phyloP scores from a whole-genome alignment of 2,888 invertebrate species.

The Dynastes maya region DNA sequence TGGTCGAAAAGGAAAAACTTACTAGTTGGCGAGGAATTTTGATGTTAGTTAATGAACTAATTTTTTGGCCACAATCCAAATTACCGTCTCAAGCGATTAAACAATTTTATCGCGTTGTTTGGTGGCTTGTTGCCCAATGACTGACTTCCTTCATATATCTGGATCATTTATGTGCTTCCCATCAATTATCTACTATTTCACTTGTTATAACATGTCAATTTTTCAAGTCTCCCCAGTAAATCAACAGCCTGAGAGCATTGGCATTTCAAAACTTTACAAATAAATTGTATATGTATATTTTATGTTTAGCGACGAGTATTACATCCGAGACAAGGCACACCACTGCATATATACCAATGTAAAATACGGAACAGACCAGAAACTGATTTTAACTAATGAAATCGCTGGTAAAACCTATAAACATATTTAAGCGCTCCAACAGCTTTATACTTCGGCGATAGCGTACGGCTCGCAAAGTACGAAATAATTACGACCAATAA shows the following conservation, averaged over 20 bases:
- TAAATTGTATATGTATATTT: not conserved
- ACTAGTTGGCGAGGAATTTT: no score
- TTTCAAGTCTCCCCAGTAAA: not conserved
- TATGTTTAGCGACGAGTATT: not conserved
- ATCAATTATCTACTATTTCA: not conserved
- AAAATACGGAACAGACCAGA: not conserved
- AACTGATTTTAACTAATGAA: constrained; percentile 8
- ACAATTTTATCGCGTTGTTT: no score
- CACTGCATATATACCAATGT: not conserved
- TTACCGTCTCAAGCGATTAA: no score
- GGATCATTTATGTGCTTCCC: not conserved
- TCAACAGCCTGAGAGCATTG: not conserved
- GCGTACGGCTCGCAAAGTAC: not conserved
- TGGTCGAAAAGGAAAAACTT: no score
- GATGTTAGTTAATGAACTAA: no score
- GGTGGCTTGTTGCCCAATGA: no score
- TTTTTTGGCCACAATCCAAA: no score
- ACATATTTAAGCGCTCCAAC: not conserved
- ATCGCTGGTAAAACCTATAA: constrained; percentile 5
- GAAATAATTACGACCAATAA: constrained; percentile 14
- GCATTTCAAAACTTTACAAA: not conserved
- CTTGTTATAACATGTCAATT: not conserved
- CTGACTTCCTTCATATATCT: no score
- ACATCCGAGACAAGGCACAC: not conserved
- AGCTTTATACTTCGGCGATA: not conserved